Base-by-base conservation (phyloP, 2,797 vertebrate species). In the Semaprochilodus insignis region DNA sequence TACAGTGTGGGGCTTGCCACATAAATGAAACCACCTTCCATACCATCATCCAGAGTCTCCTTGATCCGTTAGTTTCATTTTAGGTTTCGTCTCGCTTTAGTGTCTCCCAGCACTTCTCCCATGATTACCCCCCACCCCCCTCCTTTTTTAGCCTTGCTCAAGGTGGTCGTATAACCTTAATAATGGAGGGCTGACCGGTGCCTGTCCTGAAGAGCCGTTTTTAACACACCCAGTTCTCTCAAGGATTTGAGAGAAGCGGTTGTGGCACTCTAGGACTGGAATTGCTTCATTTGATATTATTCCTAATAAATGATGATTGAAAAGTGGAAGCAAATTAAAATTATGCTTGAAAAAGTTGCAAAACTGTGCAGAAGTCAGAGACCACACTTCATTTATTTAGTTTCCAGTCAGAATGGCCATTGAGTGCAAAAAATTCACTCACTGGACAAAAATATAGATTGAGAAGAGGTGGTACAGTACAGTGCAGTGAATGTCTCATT, bases 11-110 rank as follows among this genome's bases (percentile, higher is more conserved):
- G 57, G 16, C 19, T 15, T 14, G 5, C n/a, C 16, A 44, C 67
- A 60, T 82, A 71, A 54, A 40, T 54, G 21, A 67, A 83, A 40
- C 51, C 40, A 51, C 62, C 44, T 72, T 44, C 55, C 27, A 15
- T 19, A 73, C 63, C 59, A 23, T 57, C 8, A 57, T 66, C 48
- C 59, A 17, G 17, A 34, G 27, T 74, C 19, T 40, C 73, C 54
- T 66, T 57, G 3, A 77, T 63, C 75, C 31, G 17, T 48, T 66
- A 48, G 51, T 74, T 44, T 66, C n/a, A 13, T 57, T 34, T 15
- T 4, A 21, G 59, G 63, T 59, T 66, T 65, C 21, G 44, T 71
- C 19, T 62, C 27, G 3, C 23, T 60, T 60, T 52, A 66, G 15
- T 19, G 17, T 81, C 48, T 57, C 51, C 16, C 0, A 57, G 51